Evolutionary conservation across 2,797 vertebrate species (phyloP).

Genomic region (Melanogrammus aeglefinus): DNA sequence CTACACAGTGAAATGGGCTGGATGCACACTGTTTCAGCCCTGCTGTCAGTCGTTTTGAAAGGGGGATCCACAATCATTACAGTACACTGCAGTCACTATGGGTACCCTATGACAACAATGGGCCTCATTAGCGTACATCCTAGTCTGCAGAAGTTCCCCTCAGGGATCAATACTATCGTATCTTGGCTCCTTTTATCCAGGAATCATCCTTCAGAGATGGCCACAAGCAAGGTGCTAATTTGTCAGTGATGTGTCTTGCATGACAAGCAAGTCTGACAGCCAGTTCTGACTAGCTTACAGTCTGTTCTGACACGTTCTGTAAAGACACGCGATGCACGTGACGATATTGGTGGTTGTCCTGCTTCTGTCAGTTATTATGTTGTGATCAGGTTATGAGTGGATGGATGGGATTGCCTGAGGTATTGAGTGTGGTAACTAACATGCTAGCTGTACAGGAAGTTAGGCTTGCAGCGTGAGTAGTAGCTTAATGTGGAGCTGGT

Average conservation of each 20-base stretch:
- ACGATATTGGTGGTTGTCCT: neutral
- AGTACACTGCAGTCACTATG: constrained; percentile 35
- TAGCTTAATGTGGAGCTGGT: neutral
- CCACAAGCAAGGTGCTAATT: constrained; percentile 1
- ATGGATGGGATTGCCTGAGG: neutral
- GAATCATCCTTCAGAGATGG: neutral
- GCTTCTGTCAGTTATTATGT: neutral
- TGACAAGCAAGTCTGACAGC: neutral
- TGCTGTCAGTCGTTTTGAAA: constrained; percentile 36
- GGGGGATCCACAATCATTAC: constrained; percentile 33
- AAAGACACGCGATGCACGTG: neutral
- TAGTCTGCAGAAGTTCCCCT: constrained; percentile 11
- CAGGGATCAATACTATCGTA: neutral
- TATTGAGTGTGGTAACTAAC: neutral
- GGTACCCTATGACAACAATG: constrained; percentile 29
- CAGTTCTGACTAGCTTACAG: neutral
- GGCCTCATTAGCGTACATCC: constrained; percentile 32
- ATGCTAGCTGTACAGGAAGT: neutral
- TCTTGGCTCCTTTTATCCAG: neutral
- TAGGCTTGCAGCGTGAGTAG: neutral
- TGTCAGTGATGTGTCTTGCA: neutral
- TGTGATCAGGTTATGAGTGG: neutral
- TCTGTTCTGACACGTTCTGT: neutral
- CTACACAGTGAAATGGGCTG: constrained; percentile 22
- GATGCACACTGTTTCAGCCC: constrained; percentile 8